Conservation (phyloP, 2,888 invertebrate genomes). For the Pyralis farinalis region DNA sequence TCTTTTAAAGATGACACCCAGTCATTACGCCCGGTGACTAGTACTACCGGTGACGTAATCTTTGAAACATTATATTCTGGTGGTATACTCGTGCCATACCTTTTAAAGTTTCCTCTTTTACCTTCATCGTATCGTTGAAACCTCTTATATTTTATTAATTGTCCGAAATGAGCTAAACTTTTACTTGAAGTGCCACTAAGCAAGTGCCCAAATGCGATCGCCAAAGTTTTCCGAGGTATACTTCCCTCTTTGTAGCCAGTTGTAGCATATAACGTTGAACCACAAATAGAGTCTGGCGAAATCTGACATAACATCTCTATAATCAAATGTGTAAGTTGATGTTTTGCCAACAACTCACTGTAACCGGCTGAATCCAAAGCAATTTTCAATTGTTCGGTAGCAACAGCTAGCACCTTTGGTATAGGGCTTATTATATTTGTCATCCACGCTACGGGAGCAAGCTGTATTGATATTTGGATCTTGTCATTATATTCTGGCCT, state of each 20-base stretch:
- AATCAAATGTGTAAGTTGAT: slow-evolving; percentile 62
- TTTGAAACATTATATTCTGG: slow-evolving; percentile 55
- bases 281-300: slow-evolving; percentile 74
- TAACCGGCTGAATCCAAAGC: slow-evolving; percentile 64
- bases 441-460: slow-evolving; percentile 73
- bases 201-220: slow-evolving; percentile 73
- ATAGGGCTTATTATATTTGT: slow-evolving; percentile 59
- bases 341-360: slow-evolving; percentile 83
- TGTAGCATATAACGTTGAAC: slow-evolving; percentile 73
- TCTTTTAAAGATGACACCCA: slow-evolving; percentile 82
- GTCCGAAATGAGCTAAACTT: slow-evolving; percentile 74
- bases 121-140: slow-evolving; percentile 65
- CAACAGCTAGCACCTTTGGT: slow-evolving; percentile 29
- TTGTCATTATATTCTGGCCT: slow-evolving; percentile 81
- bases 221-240: slow-evolving; percentile 73
- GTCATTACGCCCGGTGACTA: slow-evolving; percentile 78
- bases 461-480: slow-evolving; percentile 69
- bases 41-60: slow-evolving; percentile 51
- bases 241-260: slow-evolving; percentile 79
- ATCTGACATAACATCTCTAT: slow-evolving; percentile 50
- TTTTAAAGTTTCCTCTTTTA: slow-evolving; percentile 39
- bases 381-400: slow-evolving; percentile 29
- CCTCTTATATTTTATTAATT: slow-evolving; percentile 52
- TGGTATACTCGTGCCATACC: slow-evolving; percentile 49
- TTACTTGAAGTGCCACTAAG: slow-evolving; percentile 77